These are phyloP conservation scores for Ceriagrion tenellum DNA, from an alignment of 2,888 invertebrate species.

Conservation along the genomic window DNA sequence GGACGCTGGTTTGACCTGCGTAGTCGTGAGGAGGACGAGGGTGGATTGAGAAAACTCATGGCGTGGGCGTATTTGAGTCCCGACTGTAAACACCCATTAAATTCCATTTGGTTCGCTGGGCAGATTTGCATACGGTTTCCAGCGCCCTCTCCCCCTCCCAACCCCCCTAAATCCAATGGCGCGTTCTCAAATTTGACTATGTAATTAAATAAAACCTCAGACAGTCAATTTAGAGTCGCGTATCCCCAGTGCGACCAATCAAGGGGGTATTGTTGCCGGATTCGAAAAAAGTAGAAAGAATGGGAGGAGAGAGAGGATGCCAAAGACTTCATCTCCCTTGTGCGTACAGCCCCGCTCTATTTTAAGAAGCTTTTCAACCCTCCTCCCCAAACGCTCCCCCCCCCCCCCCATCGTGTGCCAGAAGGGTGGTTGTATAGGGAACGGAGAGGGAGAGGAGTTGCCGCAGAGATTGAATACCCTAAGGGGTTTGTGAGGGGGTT, in stretches of 20 bases:
- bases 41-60: background rate
- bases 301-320: background rate
- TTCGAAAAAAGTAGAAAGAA: background rate
- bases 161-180: background rate
- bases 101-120: conserved; percentile 56
- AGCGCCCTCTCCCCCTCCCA: background rate
- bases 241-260: conserved; percentile 58
- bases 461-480: background rate
- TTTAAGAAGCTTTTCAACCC: background rate
- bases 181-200: background rate
- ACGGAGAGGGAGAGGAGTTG: background rate
- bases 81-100: conserved; percentile 55
- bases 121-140: conserved; percentile 56
- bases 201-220: conserved; percentile 58
- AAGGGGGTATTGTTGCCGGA: conserved; percentile 23
- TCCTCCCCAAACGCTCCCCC: too few species aligned
- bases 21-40: background rate
- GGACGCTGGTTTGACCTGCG: background rate
- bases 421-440: background rate
- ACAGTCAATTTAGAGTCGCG: background rate
- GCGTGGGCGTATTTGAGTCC: background rate
- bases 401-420: too few species aligned
- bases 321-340: conserved; percentile 12
- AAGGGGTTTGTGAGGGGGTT: background rate
- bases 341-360: background rate